A percentile compares a stretch with the other conserved stretches of the same genome.
These are phyloP conservation scores for Pelagia noctiluca DNA, from an alignment of 30 jellyfish, hydroid and myxozoan species.

Conservation along the genomic window DNA sequence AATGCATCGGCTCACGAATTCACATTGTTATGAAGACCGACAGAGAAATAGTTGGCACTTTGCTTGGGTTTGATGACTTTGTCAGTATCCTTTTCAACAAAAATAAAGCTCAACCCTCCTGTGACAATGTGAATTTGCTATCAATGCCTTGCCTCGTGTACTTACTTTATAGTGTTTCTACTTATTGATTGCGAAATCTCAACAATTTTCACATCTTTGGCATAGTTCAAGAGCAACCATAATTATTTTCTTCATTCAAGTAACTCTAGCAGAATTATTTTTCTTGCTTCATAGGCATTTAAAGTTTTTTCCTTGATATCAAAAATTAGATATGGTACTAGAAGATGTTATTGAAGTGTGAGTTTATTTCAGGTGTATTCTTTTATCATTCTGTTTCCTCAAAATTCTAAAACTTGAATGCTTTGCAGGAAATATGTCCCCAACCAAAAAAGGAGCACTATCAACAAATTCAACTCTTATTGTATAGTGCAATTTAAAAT, in stretches of 20 bases:
- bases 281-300: no score
- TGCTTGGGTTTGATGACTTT: conserved; percentile 95
- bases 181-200: background rate
- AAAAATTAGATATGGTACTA: conserved; percentile 76
- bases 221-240: background rate
- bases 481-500: background rate
- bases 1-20: conserved; percentile 97
- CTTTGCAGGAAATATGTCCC: no score
- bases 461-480: background rate
- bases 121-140: no score
- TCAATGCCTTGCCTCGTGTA: background rate
- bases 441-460: no score
- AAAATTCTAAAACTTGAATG: no score
- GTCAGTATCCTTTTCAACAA: conserved; percentile 92
- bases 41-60: conserved; percentile 96
- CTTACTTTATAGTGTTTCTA: background rate
- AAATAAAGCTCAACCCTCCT: no score
- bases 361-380: background rate
- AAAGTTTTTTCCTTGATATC: background rate
- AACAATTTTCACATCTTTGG: background rate
- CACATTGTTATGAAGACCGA: conserved; percentile 95
- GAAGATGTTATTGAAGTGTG: conserved; percentile 96
- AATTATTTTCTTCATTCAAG: background rate
- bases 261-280: no score
- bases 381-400: background rate